Percentiles rank a stretch among this genome's conserved stretches.
phyloP scores from a whole-genome alignment of 1,140 invertebrate genomes.

The Caenorhabditis latens region DNA sequence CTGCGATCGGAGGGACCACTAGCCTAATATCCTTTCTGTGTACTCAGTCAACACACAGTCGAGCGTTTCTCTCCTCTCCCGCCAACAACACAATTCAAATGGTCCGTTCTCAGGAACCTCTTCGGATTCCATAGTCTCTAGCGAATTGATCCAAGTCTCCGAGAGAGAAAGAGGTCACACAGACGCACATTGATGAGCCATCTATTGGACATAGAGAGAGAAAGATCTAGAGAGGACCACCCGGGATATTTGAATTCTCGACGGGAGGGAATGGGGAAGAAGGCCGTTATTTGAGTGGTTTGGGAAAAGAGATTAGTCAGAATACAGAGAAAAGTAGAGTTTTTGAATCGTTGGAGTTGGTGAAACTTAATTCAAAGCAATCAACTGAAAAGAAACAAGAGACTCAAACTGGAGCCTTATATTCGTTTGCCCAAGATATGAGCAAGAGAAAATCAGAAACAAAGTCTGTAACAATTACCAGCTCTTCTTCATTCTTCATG shows the following conservation, averaged over 20 bases:
- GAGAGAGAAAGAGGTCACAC: constrained; percentile 25
- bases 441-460: too few relatives aligned
- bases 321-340: background rate
- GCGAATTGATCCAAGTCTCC: background rate
- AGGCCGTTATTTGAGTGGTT: background rate
- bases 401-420: too few relatives aligned
- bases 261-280: background rate
- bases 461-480: too few relatives aligned
- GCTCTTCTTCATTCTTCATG: too few relatives aligned
- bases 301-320: background rate
- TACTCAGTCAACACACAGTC: constrained; percentile 22
- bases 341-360: background rate
- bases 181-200: constrained; percentile 5
- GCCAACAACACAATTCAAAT: constrained; percentile 11
- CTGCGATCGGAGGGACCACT: background rate
- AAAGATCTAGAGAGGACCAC: background rate
- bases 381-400: too few relatives aligned
- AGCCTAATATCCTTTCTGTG: background rate
- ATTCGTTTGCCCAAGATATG: too few relatives aligned
- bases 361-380: too few relatives aligned
- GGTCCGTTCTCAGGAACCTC: background rate
- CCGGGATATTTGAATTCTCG: constrained; percentile 47
- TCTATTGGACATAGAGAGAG: background rate
- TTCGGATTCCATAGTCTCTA: constrained; percentile 6
- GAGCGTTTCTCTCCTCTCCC: constrained; percentile 1